Percentiles rank a stretch among this genome's conserved stretches.
phyloP scores from a whole-genome alignment of 2,113 vertebrate species.

The Pseudopodoces humilis region DNA sequence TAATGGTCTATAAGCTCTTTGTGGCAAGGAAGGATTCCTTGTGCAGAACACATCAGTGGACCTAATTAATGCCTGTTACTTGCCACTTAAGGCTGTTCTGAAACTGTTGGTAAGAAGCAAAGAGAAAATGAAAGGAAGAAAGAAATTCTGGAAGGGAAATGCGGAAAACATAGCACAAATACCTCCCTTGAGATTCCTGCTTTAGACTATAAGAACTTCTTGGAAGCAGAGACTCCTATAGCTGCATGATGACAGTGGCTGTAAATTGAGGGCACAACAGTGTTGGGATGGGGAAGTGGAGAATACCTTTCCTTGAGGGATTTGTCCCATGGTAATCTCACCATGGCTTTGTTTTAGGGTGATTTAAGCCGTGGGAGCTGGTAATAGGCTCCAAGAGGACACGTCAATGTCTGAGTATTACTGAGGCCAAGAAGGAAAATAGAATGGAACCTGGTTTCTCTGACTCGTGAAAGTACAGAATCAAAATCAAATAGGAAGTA shows the following conservation, averaged over 20 bases:
- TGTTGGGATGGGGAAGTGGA: not conserved
- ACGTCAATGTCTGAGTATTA: not conserved
- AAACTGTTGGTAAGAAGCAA: not conserved
- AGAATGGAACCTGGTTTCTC: not conserved
- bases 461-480: not conserved
- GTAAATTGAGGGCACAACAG: not conserved
- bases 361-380: not conserved
- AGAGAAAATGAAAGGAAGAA: not conserved
- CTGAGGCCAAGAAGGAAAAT: not conserved
- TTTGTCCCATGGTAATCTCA: not conserved
- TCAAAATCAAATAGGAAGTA: not conserved
- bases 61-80: not conserved
- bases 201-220: not conserved
- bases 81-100: not conserved
- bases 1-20: not conserved
- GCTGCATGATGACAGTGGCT: too few relatives aligned
- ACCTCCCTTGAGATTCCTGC: not conserved
- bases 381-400: not conserved
- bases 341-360: not conserved
- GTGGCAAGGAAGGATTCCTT: not conserved
- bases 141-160: not conserved
- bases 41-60: not conserved
- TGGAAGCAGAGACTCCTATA: not conserved
- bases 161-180: not conserved
- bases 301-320: not conserved